Evolutionary conservation across 2,888 invertebrate species (phyloP).

Genomic region (Lepas anatifera): DNA sequence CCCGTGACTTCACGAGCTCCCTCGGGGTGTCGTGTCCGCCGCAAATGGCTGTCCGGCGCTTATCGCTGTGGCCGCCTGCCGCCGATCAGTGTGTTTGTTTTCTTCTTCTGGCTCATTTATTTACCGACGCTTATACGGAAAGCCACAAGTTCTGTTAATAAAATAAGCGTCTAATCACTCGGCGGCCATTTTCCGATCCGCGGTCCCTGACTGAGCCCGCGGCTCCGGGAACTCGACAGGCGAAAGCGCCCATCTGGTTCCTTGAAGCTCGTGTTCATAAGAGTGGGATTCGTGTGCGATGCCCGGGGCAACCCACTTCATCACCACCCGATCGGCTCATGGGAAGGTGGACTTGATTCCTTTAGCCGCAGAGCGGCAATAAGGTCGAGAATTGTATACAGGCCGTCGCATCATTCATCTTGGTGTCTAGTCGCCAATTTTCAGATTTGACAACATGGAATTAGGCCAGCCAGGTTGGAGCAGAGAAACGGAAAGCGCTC

Average conservation of each 20-base stretch:
- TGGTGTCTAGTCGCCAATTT: constrained; percentile 3
- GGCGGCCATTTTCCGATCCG: neutral
- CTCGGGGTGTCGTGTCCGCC: too few species aligned
- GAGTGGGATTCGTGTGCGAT: neutral
- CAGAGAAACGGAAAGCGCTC: too few species aligned
- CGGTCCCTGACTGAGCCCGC: neutral
- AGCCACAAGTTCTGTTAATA: constrained; percentile 7
- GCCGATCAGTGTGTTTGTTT: constrained; percentile 1
- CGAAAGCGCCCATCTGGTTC: neutral
- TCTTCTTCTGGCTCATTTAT: constrained; percentile 1
- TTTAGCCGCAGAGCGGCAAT: neutral
- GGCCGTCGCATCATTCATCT: neutral
- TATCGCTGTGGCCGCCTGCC: neutral
- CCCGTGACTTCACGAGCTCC: too few species aligned
- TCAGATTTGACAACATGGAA: constrained; percentile 11
- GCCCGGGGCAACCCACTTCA: constrained; percentile 6
- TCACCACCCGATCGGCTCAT: neutral
- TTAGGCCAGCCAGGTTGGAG: neutral
- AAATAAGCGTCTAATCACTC: constrained; percentile 5
- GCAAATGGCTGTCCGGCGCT: neutral
- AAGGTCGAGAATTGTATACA: neutral
- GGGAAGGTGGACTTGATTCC: neutral
- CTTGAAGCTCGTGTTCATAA: neutral
- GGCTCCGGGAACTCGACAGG: neutral
- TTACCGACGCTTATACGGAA: constrained; percentile 2